Evolutionary conservation across 2,113 vertebrate genomes (phyloP).

Genomic region (Zosterops borbonicus): DNA sequence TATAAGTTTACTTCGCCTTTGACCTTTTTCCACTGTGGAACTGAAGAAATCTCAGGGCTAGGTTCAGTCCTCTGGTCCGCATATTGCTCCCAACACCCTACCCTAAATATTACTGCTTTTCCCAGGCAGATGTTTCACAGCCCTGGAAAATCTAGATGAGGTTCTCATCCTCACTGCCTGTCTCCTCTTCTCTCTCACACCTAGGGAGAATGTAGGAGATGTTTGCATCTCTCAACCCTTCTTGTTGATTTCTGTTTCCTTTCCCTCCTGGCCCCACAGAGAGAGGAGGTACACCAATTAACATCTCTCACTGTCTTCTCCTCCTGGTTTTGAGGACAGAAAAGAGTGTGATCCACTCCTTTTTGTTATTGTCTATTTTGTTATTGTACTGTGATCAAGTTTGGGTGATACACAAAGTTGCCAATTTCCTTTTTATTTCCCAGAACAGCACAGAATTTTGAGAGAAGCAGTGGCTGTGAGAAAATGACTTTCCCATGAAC

Average conservation of each 20-base stretch:
- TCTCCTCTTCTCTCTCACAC: not conserved
- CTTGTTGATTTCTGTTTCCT: not conserved
- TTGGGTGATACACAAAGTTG: not conserved
- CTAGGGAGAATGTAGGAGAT: not conserved
- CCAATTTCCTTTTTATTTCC: not conserved
- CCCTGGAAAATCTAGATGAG: not conserved
- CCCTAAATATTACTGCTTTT: not conserved
- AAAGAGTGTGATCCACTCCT: not conserved
- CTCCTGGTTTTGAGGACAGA: not conserved
- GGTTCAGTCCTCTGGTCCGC: not conserved
- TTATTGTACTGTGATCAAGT: not conserved
- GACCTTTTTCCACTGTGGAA: not conserved
- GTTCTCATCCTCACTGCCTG: accelerated
- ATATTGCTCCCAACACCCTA: not conserved
- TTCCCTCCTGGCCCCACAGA: not conserved
- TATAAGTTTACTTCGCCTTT: not conserved
- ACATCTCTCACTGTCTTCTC: not conserved
- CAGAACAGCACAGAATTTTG: not conserved
- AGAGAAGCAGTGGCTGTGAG: not conserved
- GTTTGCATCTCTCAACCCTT: accelerated
- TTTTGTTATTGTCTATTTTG: not conserved
- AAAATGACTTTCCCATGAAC: not conserved
- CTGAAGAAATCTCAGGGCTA: not conserved
- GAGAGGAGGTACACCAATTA: not conserved
- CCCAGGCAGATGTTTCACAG: not conserved